A percentile compares a stretch with the other conserved stretches of the same genome.
These are phyloP conservation scores for Odocoileus hemionus DNA, from an alignment of 2,113 vertebrate genomes.

Conservation along the genomic window DNA sequence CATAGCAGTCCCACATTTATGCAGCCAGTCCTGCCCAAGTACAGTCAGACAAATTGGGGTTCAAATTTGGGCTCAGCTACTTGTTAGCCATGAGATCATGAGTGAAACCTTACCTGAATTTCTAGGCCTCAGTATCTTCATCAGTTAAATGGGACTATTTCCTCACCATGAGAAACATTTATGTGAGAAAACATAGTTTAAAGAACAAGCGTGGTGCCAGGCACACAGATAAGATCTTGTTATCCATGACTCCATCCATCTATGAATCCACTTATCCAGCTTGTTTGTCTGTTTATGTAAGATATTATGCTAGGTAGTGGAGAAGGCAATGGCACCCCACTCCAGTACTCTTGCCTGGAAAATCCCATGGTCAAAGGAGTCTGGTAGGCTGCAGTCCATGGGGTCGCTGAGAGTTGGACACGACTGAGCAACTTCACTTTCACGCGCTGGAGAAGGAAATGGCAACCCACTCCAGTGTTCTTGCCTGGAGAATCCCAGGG, in stretches of 20 bases:
- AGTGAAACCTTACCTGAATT: neutral
- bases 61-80: neutral
- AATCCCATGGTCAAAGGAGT: no score
- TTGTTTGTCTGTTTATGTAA: neutral
- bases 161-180: neutral
- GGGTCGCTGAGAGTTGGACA: no score
- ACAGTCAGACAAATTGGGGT: neutral
- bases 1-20: neutral
- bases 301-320: neutral
- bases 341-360: no score
- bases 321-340: no score
- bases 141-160: neutral
- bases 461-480: no score
- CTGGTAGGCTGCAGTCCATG: no score
- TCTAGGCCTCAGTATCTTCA: neutral
- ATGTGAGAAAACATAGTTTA: neutral
- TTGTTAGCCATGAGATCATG: neutral
- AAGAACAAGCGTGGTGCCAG: neutral
- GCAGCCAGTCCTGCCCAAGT: neutral
- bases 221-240: neutral
- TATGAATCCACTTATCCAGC: neutral
- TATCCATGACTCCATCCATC: no score
- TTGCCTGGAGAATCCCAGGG: no score
- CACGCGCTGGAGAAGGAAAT: no score
- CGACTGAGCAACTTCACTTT: no score